These are phyloP conservation scores for Pelecanus crispus DNA, from an alignment of 2,113 vertebrate species.

Conservation along the genomic window DNA sequence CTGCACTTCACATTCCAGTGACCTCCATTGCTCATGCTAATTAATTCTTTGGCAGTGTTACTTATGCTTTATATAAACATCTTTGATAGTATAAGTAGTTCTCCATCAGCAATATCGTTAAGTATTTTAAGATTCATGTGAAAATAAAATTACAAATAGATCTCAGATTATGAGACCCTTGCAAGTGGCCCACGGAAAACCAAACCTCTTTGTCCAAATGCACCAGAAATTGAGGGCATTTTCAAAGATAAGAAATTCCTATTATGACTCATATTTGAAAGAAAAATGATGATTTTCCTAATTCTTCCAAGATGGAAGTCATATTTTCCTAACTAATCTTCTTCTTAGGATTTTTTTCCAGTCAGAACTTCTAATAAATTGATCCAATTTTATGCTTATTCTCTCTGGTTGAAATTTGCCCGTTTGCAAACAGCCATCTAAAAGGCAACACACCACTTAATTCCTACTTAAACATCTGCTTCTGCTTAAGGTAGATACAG, in stretches of 20 bases:
- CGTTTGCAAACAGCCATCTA: background rate
- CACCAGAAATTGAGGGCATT: background rate
- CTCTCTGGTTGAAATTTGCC: background rate
- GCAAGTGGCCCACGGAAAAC: background rate
- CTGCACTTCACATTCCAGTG: constrained; percentile 29
- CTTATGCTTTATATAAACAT: constrained; percentile 34
- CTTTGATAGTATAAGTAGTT: constrained; percentile 1
- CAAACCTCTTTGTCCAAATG: background rate
- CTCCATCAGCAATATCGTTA: background rate
- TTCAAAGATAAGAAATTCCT: background rate
- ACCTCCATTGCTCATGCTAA: background rate
- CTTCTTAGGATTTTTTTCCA: background rate
- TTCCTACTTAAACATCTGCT: background rate
- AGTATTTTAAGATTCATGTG: background rate
- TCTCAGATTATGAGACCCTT: background rate
- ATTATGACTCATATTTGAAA: background rate
- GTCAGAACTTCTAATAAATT: background rate
- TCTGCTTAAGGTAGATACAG: background rate
- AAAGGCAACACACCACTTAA: background rate
- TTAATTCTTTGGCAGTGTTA: constrained; percentile 40
- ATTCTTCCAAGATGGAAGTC: background rate
- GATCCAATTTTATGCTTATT: background rate
- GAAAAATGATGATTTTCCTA: background rate
- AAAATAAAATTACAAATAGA: constrained; percentile 1
- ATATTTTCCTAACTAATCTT: background rate